Evolutionary conservation across 2,888 invertebrate species (phyloP), one percentile per base, ranked within the genome.

Genomic region (Dendrolimus pini): DNA sequence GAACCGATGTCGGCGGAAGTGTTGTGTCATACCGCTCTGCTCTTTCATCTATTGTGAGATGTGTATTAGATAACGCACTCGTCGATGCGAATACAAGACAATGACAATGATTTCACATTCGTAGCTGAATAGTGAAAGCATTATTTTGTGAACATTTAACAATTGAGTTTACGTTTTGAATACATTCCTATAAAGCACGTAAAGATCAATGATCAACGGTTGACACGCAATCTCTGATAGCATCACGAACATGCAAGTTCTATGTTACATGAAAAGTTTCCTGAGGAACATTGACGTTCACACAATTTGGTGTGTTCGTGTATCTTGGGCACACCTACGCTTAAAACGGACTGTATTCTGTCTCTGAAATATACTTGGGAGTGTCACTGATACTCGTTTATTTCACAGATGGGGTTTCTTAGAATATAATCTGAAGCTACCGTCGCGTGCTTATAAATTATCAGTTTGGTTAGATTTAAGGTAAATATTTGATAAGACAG

Each of bases 1-100:
- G 86, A 90, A 90, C 89, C 77, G 76, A 79, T 77, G 81, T 72
- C 77, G 75, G 72, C 83, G 80, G 85, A 82, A 85, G 85, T 83
- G 80, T 83, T 82, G 85, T 82, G 78, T 74, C 67, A 70, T 75
- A 72, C 78, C 75, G 75, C 71, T 75, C 74, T 71, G 68, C 68
- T 66, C 65, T 68, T 69, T 73, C 78, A 76, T 77, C 83, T 74
- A 82, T 82, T 83, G 85, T 85, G 74, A 73, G 77, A 76, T 77
- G 70, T 74, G 70, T 82, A 80, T 88, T 88, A 85, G 85, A 84
- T 89, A 89, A 89, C 74, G 78, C 76, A 80, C 68, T 77, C 76
- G 75, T 74, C 83, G 83, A 78, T 87, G 77, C 82, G 79, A 73
- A 72, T 71, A 77, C 71, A 66, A 82, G 70, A 85, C 87, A 86